Evolutionary conservation across 2,888 invertebrate species (phyloP).

Genomic region (Chaitophorus viminalis): DNA sequence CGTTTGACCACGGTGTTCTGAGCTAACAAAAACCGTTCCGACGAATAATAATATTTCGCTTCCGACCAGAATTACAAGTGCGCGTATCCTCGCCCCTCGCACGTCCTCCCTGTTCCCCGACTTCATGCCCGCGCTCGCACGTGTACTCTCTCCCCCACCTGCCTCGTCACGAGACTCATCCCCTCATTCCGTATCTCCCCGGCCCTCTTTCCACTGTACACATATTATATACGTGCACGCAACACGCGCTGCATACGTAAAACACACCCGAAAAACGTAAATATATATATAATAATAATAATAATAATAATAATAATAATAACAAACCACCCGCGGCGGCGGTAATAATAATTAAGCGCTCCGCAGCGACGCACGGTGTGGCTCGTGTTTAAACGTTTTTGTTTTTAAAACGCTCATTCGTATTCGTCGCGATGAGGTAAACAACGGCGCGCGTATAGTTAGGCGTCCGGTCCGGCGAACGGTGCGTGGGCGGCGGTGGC

Average conservation of each 20-base stretch:
- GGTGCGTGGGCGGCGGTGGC: background rate
- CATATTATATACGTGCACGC: background rate
- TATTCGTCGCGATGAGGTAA: slow-evolving; percentile 47
- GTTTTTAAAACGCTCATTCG: slow-evolving; percentile 57
- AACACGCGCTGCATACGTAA: slow-evolving; percentile 54
- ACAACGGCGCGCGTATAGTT: background rate
- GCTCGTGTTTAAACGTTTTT: slow-evolving; percentile 50
- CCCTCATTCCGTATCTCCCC: background rate
- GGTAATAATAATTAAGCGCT: slow-evolving; percentile 49
- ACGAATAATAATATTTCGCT: slow-evolving; percentile 60
- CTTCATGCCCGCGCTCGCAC: background rate
- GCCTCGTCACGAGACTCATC: background rate
- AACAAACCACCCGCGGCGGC: background rate
- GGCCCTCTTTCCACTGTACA: background rate
- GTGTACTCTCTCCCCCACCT: background rate
- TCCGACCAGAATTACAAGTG: slow-evolving; percentile 58
- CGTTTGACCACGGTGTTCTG: background rate
- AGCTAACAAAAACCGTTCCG: slow-evolving; percentile 48
- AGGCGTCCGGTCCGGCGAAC: background rate
- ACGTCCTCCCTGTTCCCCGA: background rate
- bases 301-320: background rate
- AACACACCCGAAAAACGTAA: slow-evolving; percentile 41
- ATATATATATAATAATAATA: background rate
- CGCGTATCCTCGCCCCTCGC: slow-evolving; percentile 21
- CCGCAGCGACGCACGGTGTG: background rate